Base-by-base conservation (phyloP, 1,140 invertebrate genomes). In the Drosophila suzukii region DNA sequence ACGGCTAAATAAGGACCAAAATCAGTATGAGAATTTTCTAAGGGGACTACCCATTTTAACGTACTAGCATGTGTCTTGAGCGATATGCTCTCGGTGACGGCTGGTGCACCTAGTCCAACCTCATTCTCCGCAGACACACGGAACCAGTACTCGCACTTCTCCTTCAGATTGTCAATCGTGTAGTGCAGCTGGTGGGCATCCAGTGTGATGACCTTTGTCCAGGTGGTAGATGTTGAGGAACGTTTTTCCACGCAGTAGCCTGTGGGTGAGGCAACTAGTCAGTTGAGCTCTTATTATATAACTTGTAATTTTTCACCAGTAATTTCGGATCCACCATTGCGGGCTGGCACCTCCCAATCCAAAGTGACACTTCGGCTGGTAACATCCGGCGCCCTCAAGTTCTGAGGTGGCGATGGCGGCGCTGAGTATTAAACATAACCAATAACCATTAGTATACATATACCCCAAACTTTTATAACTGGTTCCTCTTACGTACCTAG, bases 11-110 rank as follows among this genome's bases (percentile, higher is more conserved):
- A n/a, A 34, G 34, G 0, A 17, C 1, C 0, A 6, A 8, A 36
- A 47, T 62, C 10, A 13, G 34, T 2, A 6, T 32, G 0, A 1
- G 4, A 60, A 24, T 24, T n/a, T n/a, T 12, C 12, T 30, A 17
- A 0, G 6, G 8, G 0, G 11, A 8, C 32, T 56, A 13, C 3
- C 3, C 12, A 7, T 17, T 1, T 10, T 1, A 4, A 95, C 96
- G 96, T 93, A 99, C 98, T 98, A 80, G 98, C 98, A 93, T 98
- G 97, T 92, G 97, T 98, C 93, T 98, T 97, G 15, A 99, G 94
- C 70, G 95, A 94, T 39, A 99, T 95, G 63, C 95, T 94, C 73
- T 97, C 96, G 38, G 97, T 96, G 74, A 95, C 94, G 12, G 96
- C 94, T 54, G 97, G 96, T 81, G 95, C 94, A 91, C 97, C 97